A percentile compares a stretch with the other conserved stretches of the same genome.
These are phyloP conservation scores for Monarcha castaneiventris DNA, from an alignment of 2,113 vertebrate genomes.

Conservation along the genomic window DNA sequence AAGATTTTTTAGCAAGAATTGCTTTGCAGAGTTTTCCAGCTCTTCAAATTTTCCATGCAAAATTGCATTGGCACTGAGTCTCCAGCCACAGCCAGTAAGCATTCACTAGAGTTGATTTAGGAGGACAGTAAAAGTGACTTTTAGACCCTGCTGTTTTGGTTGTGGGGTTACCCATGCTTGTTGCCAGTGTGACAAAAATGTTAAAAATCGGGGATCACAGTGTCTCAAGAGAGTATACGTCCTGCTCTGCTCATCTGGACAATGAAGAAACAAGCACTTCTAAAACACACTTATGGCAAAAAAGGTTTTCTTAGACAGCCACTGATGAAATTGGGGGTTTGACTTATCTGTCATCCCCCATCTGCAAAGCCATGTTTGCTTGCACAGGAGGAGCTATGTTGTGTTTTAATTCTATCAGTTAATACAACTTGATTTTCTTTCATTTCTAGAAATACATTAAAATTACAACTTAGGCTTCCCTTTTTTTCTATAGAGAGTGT, in stretches of 20 bases:
- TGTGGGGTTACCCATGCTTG: no score
- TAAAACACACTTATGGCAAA: background rate
- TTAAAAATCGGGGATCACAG: background rate
- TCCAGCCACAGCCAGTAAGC: fast-evolving
- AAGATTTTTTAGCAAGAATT: background rate
- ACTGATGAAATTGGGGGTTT: background rate
- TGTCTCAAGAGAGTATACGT: background rate
- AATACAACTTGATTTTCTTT: background rate
- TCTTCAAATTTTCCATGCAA: background rate
- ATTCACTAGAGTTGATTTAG: background rate
- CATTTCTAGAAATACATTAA: background rate
- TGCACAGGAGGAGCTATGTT: background rate
- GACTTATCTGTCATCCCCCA: background rate
- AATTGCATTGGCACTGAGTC: background rate
- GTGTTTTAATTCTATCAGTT: background rate
- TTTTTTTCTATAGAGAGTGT: background rate
- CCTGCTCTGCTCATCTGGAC: background rate
- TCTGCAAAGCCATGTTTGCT: background rate
- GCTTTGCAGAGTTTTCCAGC: background rate
- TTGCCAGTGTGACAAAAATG: background rate
- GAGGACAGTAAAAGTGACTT: background rate
- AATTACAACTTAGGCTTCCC: background rate
- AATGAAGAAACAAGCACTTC: background rate
- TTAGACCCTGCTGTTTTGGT: background rate
- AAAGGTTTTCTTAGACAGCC: background rate